These are phyloP conservation scores for Dipodomys spectabilis DNA, from an alignment of 2,113 vertebrate genomes.

Conservation along the genomic window DNA sequence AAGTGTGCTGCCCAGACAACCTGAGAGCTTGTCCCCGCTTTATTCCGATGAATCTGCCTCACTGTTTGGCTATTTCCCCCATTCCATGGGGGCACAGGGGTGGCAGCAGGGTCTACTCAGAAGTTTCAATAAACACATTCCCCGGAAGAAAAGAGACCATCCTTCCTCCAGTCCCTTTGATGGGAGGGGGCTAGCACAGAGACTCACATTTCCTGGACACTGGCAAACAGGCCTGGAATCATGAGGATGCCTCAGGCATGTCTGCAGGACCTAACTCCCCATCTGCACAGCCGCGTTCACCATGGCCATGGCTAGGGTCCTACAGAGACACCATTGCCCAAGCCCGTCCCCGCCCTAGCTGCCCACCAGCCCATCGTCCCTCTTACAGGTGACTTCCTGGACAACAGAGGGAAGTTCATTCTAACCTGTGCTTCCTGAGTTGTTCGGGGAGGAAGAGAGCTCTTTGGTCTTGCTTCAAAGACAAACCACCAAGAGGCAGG, in stretches of 20 bases:
- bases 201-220: neutral
- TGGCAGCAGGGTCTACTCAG: no score
- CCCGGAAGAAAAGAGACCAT: neutral
- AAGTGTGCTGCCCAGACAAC: fast-evolving
- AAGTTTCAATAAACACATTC: neutral
- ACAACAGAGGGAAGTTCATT: neutral
- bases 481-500: neutral
- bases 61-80: neutral
- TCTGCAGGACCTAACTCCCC: neutral
- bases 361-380: neutral
- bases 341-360: fast-evolving
- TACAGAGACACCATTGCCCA: fast-evolving
- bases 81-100: fast-evolving
- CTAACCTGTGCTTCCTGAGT: neutral
- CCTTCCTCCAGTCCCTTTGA: neutral
- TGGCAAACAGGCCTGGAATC: neutral
- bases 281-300: neutral
- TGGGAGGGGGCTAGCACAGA: fast-evolving
- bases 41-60: neutral
- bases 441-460: neutral
- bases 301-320: neutral
- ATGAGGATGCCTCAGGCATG: neutral
- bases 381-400: fast-evolving
- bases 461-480: neutral
- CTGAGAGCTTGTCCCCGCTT: no score